Evolutionary conservation across 2,888 invertebrate species (phyloP), one percentile per base, ranked within the genome.

Genomic region (Agrochola litura): DNA sequence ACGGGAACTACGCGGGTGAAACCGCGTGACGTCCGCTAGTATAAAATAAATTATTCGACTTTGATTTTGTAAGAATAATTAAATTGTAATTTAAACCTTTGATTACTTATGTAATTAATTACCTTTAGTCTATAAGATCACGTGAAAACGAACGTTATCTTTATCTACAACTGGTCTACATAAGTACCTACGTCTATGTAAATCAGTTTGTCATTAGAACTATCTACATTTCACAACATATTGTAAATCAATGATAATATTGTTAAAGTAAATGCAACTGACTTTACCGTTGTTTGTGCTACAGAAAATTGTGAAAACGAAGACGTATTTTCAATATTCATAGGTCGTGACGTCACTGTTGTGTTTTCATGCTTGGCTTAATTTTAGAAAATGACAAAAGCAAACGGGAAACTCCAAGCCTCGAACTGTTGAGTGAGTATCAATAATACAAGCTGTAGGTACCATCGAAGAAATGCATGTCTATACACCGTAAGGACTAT

Each of bases 231-330:
- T 82, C 71, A 77, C 74, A 66, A 73, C 73, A 70, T 66, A 77
- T 43, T 81, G 81, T 69, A 60, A 84, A 85, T 75, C 41, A 63
- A 85, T 80, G 76, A 70, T 77, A 75, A 76, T 80, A 43, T 25
- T 49, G 30, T 71, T 60, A 61, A 12, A 64, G 54, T 30, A 25
- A 8, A 49, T 54, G 16, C 0, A 61, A 56, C 46, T 49, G 16
- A 12, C n/a, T 70, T 41, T 58, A 65, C 56, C 52, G 46, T 74
- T 74, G 63, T 77, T 71, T 58, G 46, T 61, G 37, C 49, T 75
- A 60, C 60, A 65, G 72, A 73, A 82, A 78, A 70, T 70, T 78
- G 54, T 68, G 71, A 83, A 82, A 66, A 79, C 54, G 64, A 73
- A 77, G 49, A 73, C 25, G 41, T 64, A 67, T 72, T 74, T 72